phyloP scores from a whole-genome alignment of 2,113 vertebrate species.

The Neodon shergylaensis region DNA sequence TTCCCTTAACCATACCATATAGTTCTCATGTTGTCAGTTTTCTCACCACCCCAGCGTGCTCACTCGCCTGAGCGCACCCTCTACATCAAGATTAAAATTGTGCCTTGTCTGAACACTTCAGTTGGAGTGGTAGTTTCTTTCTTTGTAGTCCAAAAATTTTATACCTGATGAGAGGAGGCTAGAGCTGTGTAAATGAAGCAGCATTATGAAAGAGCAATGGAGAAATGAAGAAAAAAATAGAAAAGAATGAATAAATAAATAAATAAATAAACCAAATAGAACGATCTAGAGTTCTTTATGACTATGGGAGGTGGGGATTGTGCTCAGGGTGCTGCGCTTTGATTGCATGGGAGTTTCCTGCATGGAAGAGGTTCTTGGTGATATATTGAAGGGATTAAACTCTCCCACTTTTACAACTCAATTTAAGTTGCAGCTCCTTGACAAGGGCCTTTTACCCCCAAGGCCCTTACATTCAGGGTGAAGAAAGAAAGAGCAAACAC shows the following conservation, averaged over 20 bases:
- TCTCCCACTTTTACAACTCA: too few species aligned
- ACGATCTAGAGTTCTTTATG: background rate
- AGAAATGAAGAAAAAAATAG: background rate
- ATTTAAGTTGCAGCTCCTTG: too few species aligned
- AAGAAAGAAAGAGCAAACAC: too few species aligned
- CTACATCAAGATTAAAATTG: background rate
- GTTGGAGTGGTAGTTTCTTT: background rate
- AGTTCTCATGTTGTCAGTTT: background rate
- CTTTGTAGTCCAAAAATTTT: background rate
- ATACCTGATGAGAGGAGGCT: background rate
- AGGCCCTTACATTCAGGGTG: too few species aligned
- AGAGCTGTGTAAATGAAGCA: fast-evolving
- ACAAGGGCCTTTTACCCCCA: too few species aligned
- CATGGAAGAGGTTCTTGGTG: background rate
- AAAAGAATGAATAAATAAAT: background rate
- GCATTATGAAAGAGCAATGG: background rate
- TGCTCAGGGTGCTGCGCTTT: fast-evolving
- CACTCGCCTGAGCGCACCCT: background rate
- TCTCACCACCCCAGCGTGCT: background rate
- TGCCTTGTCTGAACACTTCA: background rate
- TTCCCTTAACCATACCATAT: too few species aligned
- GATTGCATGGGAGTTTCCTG: background rate
- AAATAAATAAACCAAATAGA: background rate
- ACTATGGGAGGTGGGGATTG: background rate
- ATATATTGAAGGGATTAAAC: background rate